A percentile compares a stretch with the other conserved stretches of the same genome.
phyloP scores from a whole-genome alignment of 2,113 vertebrate species.

The Chitala chitala region DNA sequence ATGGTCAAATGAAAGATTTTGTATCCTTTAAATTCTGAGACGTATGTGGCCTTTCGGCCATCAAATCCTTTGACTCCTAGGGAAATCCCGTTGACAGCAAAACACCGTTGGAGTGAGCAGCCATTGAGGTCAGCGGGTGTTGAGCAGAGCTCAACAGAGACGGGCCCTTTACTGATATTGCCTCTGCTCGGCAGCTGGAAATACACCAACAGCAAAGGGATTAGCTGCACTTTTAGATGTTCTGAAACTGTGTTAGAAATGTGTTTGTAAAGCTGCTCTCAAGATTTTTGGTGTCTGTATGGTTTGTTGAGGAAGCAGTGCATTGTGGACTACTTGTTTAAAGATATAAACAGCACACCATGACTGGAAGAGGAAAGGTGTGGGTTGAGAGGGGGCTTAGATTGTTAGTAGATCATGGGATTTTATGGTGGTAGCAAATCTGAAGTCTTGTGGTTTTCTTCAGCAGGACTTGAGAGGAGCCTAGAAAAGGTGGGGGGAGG shows the following conservation, averaged over 20 bases:
- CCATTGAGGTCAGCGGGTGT: too few relatives aligned
- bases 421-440: neutral
- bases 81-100: too few relatives aligned
- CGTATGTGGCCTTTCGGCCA: neutral
- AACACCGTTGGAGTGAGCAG: too few relatives aligned
- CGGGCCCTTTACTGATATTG: too few relatives aligned
- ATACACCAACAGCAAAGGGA: slow-evolving; percentile 9
- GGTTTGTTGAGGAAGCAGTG: neutral
- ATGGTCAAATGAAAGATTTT: slow-evolving; percentile 3
- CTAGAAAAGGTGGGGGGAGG: neutral
- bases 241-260: neutral
- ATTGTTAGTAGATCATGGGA: neutral
- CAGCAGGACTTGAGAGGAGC: neutral
- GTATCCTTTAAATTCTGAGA: neutral
- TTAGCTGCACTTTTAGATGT: neutral
- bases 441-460: neutral
- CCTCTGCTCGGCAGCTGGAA: slow-evolving; percentile 3
- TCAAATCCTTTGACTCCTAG: slow-evolving; percentile 13
- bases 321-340: neutral
- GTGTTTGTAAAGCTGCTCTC: neutral
- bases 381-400: neutral
- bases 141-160: neutral
- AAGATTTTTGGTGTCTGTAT: neutral
- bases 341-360: neutral
- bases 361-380: neutral